A percentile compares a stretch with the other conserved stretches of the same genome.
These are phyloP conservation scores for Listrodromus nycthemerus DNA, from an alignment of 2,888 invertebrate genomes.

Conservation along the genomic window DNA sequence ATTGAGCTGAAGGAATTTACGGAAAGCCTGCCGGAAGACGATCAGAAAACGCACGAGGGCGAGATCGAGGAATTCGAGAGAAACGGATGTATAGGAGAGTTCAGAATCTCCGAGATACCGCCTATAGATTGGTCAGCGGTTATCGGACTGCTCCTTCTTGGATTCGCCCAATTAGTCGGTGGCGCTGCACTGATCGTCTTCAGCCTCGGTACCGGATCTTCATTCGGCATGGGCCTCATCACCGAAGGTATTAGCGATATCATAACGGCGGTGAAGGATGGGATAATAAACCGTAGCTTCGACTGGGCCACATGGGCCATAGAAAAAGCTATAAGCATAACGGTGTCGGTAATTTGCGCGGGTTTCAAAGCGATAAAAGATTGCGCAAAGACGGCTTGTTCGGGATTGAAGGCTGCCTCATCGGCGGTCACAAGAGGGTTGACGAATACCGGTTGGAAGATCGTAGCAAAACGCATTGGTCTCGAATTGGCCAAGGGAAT, in stretches of 20 bases:
- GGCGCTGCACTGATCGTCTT: constrained; percentile 66
- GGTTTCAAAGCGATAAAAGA: constrained; percentile 24
- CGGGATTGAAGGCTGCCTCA: neutral
- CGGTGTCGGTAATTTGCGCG: constrained; percentile 32
- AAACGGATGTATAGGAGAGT: constrained; percentile 25
- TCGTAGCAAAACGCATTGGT: constrained; percentile 37
- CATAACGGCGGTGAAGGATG: constrained; percentile 68
- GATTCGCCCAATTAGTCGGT: constrained; percentile 68
- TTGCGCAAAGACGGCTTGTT: constrained; percentile 1
- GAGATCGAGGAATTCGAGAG: constrained; percentile 36
- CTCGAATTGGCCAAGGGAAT: constrained; percentile 17
- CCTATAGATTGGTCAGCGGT: constrained; percentile 38
- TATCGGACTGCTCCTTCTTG: constrained; percentile 62
- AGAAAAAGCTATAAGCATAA: constrained; percentile 46
- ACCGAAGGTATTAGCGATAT: constrained; percentile 73
- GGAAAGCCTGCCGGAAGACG: constrained; percentile 13
- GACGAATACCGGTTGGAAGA: constrained; percentile 2
- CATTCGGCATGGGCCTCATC: constrained; percentile 68
- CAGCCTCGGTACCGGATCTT: constrained; percentile 64
- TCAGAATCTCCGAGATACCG: constrained; percentile 17
- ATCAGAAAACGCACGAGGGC: constrained; percentile 4
- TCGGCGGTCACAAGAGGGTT: neutral
- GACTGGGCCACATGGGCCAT: constrained; percentile 43
- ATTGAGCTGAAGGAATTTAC: constrained; percentile 6
- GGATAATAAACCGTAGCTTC: constrained; percentile 66